Base-by-base conservation (phyloP, 2,797 vertebrate genomes). In the Poeciliopsis paucimaculata region DNA sequence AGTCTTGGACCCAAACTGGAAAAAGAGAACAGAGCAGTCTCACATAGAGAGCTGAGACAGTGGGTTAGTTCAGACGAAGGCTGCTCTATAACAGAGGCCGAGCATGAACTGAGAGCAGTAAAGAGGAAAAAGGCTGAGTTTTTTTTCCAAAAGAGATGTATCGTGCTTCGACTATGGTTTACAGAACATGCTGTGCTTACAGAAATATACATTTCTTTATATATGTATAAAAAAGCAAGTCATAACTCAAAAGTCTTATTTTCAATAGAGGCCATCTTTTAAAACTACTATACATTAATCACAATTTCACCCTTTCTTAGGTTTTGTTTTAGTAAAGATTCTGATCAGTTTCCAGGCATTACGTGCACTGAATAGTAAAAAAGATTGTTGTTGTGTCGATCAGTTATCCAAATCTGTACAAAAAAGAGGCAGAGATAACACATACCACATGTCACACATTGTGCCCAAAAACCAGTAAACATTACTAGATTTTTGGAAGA, bases 401-500 rank as follows among this genome's bases (percentile, higher is more conserved):
- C 9, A 31, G 70, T 83, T 47, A 82, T 83, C 60, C 72, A 76
- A 77, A 80, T 10, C 66, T 39, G 26, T 68, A 64, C 84, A 36
- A 62, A 47, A 85, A 73, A 89, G 81, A 87, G 79, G 84, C 88
- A 89, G 82, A 81, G 84, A 89, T 76, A 91, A 94, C 80, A 84
- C 75, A 78, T 73, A 89, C 79, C 87, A 91, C 85, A 89, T 88
- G 90, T 84, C 73, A 83, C 46, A 71, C 84, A 77, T 75, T 85
- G 53, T 87, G 79, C 39, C 62, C 72, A 57, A n/a, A 75, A 86
- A 87, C 83, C 66, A 70, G 23, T 10, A 70, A 26, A 28, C 72
- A 87, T 89, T 90, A 81, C 74, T 90, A 91, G 90, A 90, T 89
- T 90, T 91, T 86, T 90, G 45, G 53, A 85, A 82, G 73, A 78